Evolutionary conservation across 2,888 invertebrate genomes (phyloP), one percentile per base, ranked within the genome.

Genomic region (Melinaea menophilus): DNA sequence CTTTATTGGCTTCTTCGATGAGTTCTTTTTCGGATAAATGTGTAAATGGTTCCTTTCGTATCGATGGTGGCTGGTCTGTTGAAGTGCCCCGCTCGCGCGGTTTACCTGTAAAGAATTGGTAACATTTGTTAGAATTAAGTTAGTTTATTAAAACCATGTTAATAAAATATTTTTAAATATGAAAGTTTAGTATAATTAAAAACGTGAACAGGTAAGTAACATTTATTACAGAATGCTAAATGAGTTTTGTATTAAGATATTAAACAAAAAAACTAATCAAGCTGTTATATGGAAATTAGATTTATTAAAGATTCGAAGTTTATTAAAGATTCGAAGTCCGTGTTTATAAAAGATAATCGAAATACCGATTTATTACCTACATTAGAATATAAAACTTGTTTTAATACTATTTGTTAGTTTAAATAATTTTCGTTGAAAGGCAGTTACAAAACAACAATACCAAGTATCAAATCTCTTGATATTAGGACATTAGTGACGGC

Each of bases 1-100:
- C 95, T 76, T 92, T 91, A 68, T 95, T 95, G 41, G 95, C 95
- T 89, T 96, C 96, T 76, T 94, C 92, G 57, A 94, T 94, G 57
- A 96, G 91, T 78, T 95, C 93, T 77, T 94, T 92, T 77, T 94
- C 94, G 63, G 95, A 94, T 48, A 94, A 89, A 75, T 94, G 93
- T 58, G 93, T 93, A 72, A 95, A 94, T 67, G 94, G 92, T 73
- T 90, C 90, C 71, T 86, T 89, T 73, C 90, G 81, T 55, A 86
- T 75, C 59, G 77, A 71, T 34, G 84, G 77, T 41, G 79, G 72
- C 74, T 81, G 77, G 22, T 87, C 88, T 37, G 81, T 76, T 45
- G 86, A 84, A 73, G 84, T 69, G 51, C 81, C 84, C 77, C 90
- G 87, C 67, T 83, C 87, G 12, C 90, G 88, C 80, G 89, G 87